Evolutionary conservation across 2,113 vertebrate species (phyloP).

Genomic region (Neogale vison): DNA sequence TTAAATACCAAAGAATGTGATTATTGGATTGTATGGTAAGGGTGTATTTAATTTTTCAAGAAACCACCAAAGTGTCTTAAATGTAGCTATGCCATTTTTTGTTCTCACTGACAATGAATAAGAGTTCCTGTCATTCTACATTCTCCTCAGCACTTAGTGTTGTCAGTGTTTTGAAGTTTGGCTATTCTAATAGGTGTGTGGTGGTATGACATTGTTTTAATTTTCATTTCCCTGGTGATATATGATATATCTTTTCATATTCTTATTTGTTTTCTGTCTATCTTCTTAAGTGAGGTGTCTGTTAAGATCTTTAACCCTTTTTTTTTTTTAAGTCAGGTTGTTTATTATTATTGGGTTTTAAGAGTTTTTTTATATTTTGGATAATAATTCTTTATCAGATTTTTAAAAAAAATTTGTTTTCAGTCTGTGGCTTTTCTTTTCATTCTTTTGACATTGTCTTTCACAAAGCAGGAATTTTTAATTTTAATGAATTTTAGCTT

Average conservation of each 20-base stretch:
- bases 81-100: neutral
- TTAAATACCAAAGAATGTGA: neutral
- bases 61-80: neutral
- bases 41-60: neutral
- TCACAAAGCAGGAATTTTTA: neutral
- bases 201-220: neutral
- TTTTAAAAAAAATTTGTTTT: neutral
- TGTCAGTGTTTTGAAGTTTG: neutral
- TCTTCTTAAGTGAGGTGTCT: neutral
- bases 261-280: neutral
- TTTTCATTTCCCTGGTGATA: neutral
- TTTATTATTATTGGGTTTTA: neutral
- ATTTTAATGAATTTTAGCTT: neutral
- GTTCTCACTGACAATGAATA: neutral
- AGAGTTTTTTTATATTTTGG: neutral
- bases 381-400: neutral
- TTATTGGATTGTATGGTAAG: neutral
- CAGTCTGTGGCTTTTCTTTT: neutral
- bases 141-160: neutral
- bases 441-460: neutral
- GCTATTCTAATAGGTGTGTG: neutral
- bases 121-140: neutral
- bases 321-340: neutral
- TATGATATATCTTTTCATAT: neutral
- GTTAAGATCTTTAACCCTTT: neutral